Percentiles rank a stretch among this genome's conserved stretches.
phyloP scores from a whole-genome alignment of 1,140 invertebrate species.

The Cyrtorhinus lividipennis region DNA sequence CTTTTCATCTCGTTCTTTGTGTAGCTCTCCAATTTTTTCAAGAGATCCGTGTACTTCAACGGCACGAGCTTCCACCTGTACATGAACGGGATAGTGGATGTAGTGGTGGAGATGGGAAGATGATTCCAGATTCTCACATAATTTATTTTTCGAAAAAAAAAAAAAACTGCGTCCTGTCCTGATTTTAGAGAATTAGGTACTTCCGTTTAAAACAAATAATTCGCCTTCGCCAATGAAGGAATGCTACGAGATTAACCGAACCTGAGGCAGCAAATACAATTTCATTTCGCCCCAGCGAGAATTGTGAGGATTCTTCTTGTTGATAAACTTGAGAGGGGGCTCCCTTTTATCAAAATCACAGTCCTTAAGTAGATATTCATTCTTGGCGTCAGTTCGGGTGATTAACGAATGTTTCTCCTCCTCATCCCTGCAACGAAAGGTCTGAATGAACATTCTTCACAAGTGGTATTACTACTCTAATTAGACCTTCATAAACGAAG shows the following conservation, averaged over 20 bases:
- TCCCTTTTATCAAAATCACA: slow-evolving; percentile 81
- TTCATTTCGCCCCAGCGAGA: slow-evolving; percentile 86
- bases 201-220: too few relatives aligned
- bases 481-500: too few relatives aligned
- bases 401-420: slow-evolving; percentile 73
- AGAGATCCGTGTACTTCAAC: slow-evolving; percentile 71
- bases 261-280: slow-evolving; percentile 71
- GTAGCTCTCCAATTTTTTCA: slow-evolving; percentile 59
- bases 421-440: slow-evolving; percentile 43
- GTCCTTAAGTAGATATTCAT: slow-evolving; percentile 81
- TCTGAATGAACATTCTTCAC: too few relatives aligned
- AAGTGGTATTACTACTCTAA: too few relatives aligned
- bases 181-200: too few relatives aligned
- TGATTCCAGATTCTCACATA: neutral
- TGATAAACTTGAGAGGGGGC: slow-evolving; percentile 69
- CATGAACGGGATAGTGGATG: neutral
- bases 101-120: neutral
- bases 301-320: slow-evolving; percentile 89
- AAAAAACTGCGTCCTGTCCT: too few relatives aligned
- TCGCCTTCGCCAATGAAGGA: neutral
- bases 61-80: slow-evolving; percentile 59
- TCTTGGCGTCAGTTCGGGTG: slow-evolving; percentile 86
- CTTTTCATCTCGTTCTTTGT: slow-evolving; percentile 52
- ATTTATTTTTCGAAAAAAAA: neutral
- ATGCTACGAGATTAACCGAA: too few relatives aligned